Base-by-base conservation (phyloP, 2,113 vertebrate species). In the Psittacula cyanocephala region DNA sequence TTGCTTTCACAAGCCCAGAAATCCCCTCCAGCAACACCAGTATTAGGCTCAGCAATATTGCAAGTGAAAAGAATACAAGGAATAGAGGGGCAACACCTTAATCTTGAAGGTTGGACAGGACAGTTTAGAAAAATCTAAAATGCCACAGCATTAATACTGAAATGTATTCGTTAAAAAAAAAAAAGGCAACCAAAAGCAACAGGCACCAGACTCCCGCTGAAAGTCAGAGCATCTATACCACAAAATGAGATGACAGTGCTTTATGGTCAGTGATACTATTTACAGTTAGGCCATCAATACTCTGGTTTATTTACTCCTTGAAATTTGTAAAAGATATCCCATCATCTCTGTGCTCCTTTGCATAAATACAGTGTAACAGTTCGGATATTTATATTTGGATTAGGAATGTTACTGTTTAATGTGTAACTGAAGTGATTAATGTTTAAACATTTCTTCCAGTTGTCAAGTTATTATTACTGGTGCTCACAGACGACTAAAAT, bases 401-500 rank as follows among this genome's bases (percentile, higher is more conserved):
- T 77, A 81, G 75, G 82, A 93, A 92, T 68, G 82, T 43, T 83
- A 71, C 60, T 68, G 92, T 63, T 97, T 96, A 94, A 96, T 94
- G 67, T 92, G 75, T 94, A 96, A 97, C 93, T 84, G 60, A 78
- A 95, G 68, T 37, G 39, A 86, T 72, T 96, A 96, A 95, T 95
- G 57, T 93, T 96, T 97, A 96, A 96, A 95, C 95, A 78, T 75
- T 97, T 96, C 55, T 94, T 86, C 59, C 27, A 81, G 46, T 47
- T 68, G 90, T 86, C 82, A 93, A 91, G 76, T 63, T 55, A 83
- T 67, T 84, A 65, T 59, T 93, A 83, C 28, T 63, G 18, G 6
- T 60, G n/a, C 35, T 84, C 53, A 67, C 18, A 84, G 29, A 28
- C 41, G 7, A 94, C 33, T 68, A 31, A 28, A 83, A n/a, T 27